phyloP scores from a whole-genome alignment of 2,888 invertebrate species.

The Tanytarsus gracilentus region DNA sequence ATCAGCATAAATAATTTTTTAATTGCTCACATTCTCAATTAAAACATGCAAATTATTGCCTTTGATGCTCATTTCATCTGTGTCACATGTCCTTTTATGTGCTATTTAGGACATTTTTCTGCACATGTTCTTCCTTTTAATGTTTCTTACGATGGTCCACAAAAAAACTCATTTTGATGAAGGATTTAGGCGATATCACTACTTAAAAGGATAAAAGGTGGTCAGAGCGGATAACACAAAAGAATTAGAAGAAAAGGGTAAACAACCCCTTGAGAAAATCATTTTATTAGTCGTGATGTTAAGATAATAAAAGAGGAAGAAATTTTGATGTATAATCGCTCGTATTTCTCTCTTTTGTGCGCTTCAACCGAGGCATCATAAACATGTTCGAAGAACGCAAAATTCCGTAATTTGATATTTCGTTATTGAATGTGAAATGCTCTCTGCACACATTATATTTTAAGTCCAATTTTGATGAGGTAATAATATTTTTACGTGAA shows the following conservation, averaged over 20 bases:
- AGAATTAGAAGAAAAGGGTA: not conserved
- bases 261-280: constrained; percentile 10
- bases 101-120: not conserved
- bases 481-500: no score
- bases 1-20: constrained; percentile 25
- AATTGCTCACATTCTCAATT: constrained; percentile 16
- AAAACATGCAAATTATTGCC: constrained; percentile 24
- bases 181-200: constrained; percentile 19
- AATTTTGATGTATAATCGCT: constrained; percentile 3
- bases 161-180: not conserved
- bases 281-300: constrained; percentile 14
- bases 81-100: constrained; percentile 1
- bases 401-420: no score
- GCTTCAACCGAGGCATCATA: not conserved
- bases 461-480: no score
- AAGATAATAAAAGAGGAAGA: constrained; percentile 5
- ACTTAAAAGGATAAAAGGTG: constrained; percentile 1
- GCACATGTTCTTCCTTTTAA: not conserved
- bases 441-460: no score
- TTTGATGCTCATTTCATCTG: constrained; percentile 20
- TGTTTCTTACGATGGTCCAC: not conserved
- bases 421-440: no score
- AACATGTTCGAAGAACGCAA: no score
- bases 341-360: not conserved
- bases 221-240: not conserved